These are phyloP conservation scores for Emmelina monodactyla DNA, from an alignment of 2,888 invertebrate species.

Conservation along the genomic window DNA sequence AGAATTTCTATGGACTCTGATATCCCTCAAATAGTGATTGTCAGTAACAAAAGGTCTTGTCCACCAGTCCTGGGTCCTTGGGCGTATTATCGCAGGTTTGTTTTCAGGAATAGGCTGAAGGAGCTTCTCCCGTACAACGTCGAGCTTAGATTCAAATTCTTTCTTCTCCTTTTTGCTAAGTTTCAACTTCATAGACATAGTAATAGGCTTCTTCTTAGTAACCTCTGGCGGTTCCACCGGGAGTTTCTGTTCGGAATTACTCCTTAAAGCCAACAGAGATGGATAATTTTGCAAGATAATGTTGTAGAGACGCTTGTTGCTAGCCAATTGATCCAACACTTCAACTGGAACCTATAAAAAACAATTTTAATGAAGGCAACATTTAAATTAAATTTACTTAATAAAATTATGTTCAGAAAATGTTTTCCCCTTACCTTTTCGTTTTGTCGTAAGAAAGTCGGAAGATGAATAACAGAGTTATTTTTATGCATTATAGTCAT, in stretches of 20 bases:
- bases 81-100: conserved; percentile 34
- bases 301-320: conserved; percentile 72
- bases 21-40: conserved; percentile 74
- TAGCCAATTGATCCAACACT: conserved; percentile 70
- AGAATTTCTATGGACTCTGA: conserved; percentile 79
- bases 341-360: conserved; percentile 70
- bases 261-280: conserved; percentile 69
- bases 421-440: conserved; percentile 67
- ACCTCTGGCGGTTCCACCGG: conserved; percentile 35
- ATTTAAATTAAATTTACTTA: too few relatives aligned
- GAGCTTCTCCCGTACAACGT: conserved; percentile 42
- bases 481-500: conserved; percentile 44
- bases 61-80: conserved; percentile 45
- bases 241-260: conserved; percentile 70
- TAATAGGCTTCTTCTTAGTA: conserved; percentile 60
- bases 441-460: conserved; percentile 78
- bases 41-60: conserved; percentile 63
- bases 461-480: conserved; percentile 79
- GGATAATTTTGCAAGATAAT: conserved; percentile 79
- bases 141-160: conserved; percentile 48
- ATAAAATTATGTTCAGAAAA: background rate
- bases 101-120: conserved; percentile 54
- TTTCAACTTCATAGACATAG: conserved; percentile 70
- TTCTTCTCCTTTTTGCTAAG: conserved; percentile 28
- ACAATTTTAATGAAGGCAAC: conserved; percentile 1